Evolutionary conservation across 2,888 invertebrate species (phyloP).

Genomic region (Cosmia pyralina): DNA sequence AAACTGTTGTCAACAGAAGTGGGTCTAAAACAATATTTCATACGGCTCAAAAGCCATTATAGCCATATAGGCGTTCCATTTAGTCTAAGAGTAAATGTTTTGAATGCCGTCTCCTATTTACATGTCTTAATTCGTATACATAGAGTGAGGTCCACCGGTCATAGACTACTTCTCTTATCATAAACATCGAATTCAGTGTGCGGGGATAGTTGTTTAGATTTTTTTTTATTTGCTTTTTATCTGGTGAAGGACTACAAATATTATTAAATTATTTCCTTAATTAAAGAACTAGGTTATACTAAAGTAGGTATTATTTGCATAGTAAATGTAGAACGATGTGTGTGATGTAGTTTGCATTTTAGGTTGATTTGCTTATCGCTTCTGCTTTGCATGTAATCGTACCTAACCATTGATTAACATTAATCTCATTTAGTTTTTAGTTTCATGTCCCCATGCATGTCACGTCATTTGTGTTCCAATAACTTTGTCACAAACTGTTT

Average conservation of each 20-base stretch:
- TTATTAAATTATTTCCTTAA: not conserved
- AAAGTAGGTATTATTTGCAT: slow-evolving; percentile 11
- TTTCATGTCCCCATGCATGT: slow-evolving; percentile 6
- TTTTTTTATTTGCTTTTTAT: slow-evolving; percentile 23
- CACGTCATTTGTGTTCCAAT: not conserved
- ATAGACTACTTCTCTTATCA: slow-evolving; percentile 33
- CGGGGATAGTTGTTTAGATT: slow-evolving; percentile 27
- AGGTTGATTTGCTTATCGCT: slow-evolving; percentile 46
- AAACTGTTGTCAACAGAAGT: not conserved
- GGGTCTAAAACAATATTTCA: not conserved
- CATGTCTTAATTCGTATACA: slow-evolving; percentile 18
- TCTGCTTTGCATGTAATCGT: slow-evolving; percentile 58
- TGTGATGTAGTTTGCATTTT: not conserved
- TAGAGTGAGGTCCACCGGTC: slow-evolving; percentile 18
- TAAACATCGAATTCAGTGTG: slow-evolving; percentile 34
- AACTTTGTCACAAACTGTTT: not conserved
- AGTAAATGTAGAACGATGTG: slow-evolving; percentile 11
- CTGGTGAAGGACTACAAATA: slow-evolving; percentile 26
- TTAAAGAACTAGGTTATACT: not conserved
- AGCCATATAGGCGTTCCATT: not conserved
- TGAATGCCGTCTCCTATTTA: slow-evolving; percentile 35
- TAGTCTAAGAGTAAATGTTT: not conserved
- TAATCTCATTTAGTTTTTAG: slow-evolving; percentile 25
- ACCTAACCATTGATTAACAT: slow-evolving; percentile 25
- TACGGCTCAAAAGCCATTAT: not conserved